Evolutionary conservation across 2,797 vertebrate genomes (phyloP).

Genomic region (Melanotaenia nigrans): DNA sequence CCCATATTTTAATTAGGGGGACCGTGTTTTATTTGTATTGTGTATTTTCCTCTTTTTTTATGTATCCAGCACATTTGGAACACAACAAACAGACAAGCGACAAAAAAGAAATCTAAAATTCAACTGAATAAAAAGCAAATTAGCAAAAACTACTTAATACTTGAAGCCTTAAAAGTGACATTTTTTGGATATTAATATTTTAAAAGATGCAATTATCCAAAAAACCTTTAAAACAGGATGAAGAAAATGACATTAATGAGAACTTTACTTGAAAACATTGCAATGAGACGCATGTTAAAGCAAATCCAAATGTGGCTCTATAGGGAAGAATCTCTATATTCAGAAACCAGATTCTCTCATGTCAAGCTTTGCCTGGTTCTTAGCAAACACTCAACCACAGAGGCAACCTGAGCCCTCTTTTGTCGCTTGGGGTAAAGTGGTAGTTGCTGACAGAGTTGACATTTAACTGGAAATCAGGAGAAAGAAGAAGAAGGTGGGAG

Average conservation of each 20-base stretch:
- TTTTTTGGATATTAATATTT: neutral
- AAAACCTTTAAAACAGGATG: neutral
- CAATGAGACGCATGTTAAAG: slow-evolving; percentile 14
- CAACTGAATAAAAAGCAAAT: neutral
- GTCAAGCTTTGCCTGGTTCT: slow-evolving; percentile 61
- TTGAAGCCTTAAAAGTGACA: neutral
- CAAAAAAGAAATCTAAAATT: neutral
- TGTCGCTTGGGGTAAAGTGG: slow-evolving; percentile 80
- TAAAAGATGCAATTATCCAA: neutral
- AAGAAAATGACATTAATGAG: slow-evolving; percentile 3
- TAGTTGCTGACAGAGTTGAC: slow-evolving; percentile 82
- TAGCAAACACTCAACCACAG: slow-evolving; percentile 65
- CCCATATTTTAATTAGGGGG: no score
- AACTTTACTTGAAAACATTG: neutral
- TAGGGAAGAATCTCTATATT: slow-evolving; percentile 31
- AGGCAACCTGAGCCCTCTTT: slow-evolving; percentile 79
- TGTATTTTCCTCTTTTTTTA: neutral
- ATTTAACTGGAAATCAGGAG: slow-evolving; percentile 72
- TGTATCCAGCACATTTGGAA: neutral
- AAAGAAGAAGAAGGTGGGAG: slow-evolving; percentile 23
- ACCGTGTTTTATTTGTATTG: neutral
- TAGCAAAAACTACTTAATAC: neutral
- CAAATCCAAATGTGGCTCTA: slow-evolving; percentile 49
- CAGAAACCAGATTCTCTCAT: slow-evolving; percentile 38
- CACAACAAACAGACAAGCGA: neutral